These are phyloP conservation scores for Eupsittula cactorum DNA, from an alignment of 2,113 vertebrate genomes.

Conservation along the genomic window DNA sequence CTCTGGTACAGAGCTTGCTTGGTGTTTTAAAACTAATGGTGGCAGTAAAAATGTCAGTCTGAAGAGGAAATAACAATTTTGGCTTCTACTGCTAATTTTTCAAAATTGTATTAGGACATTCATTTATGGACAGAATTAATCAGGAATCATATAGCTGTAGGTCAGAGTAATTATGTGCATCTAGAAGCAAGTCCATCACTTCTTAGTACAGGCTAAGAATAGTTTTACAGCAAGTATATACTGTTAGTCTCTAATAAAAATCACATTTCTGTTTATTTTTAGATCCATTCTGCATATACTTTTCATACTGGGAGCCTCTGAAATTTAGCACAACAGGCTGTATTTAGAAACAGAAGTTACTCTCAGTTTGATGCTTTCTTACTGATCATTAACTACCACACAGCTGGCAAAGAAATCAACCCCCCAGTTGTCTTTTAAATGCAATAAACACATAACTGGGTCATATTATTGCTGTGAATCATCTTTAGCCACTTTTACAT, in stretches of 20 bases:
- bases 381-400: constrained; percentile 43
- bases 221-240: background rate
- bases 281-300: background rate
- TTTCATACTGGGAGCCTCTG: background rate
- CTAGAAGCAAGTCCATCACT: background rate
- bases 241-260: background rate
- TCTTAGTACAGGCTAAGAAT: background rate
- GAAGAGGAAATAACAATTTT: constrained; percentile 19
- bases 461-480: constrained; percentile 47
- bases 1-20: background rate
- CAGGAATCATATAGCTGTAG: background rate
- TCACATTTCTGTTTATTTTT: background rate
- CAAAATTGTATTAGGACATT: background rate
- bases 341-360: constrained; percentile 3
- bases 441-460: constrained; percentile 41
- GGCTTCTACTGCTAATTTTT: background rate
- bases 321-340: background rate
- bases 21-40: background rate
- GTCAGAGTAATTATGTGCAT: background rate
- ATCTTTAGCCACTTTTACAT: constrained; percentile 56
- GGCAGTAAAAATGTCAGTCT: background rate
- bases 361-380: constrained; percentile 21
- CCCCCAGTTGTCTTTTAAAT: constrained; percentile 12
- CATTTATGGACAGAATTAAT: background rate
- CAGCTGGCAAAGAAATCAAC: constrained; percentile 43